A percentile compares a stretch with the other conserved stretches of the same genome.
Evolutionary conservation across 2,797 vertebrate genomes (phyloP).

Genomic region (Tragopan temminckii): DNA sequence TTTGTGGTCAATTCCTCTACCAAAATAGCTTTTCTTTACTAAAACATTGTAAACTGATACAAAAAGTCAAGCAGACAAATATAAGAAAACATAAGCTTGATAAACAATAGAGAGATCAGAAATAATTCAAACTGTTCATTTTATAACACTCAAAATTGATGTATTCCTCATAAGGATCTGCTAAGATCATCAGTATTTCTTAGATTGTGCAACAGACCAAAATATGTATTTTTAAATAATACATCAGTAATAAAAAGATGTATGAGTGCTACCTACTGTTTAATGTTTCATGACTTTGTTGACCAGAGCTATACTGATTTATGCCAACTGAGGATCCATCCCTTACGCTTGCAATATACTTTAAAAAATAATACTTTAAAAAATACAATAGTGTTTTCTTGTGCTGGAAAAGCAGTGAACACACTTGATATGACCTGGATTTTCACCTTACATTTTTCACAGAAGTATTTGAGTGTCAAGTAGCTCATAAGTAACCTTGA

Average conservation of each 20-base stretch:
- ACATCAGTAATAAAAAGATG: neutral
- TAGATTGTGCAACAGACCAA: neutral
- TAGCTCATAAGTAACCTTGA: neutral
- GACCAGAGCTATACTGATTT: neutral
- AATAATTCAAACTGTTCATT: conserved; percentile 10
- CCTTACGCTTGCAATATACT: neutral
- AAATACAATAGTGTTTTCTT: neutral
- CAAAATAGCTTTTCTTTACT: neutral
- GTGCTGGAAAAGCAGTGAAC: neutral
- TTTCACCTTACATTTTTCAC: neutral
- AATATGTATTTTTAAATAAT: neutral
- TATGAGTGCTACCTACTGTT: neutral
- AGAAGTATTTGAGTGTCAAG: neutral
- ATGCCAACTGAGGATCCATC: neutral
- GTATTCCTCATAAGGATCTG: neutral
- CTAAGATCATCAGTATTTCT: neutral
- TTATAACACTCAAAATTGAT: neutral
- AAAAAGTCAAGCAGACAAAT: neutral
- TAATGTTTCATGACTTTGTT: neutral
- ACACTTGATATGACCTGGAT: neutral
- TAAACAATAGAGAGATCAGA: neutral
- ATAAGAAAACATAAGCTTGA: neutral
- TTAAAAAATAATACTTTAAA: neutral
- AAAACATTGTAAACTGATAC: neutral
- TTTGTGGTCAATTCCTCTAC: neutral